Percentiles rank a stretch among this genome's conserved stretches.
These are phyloP conservation scores for Salvator merianae DNA, from an alignment of 2,113 vertebrate genomes.

Conservation along the genomic window DNA sequence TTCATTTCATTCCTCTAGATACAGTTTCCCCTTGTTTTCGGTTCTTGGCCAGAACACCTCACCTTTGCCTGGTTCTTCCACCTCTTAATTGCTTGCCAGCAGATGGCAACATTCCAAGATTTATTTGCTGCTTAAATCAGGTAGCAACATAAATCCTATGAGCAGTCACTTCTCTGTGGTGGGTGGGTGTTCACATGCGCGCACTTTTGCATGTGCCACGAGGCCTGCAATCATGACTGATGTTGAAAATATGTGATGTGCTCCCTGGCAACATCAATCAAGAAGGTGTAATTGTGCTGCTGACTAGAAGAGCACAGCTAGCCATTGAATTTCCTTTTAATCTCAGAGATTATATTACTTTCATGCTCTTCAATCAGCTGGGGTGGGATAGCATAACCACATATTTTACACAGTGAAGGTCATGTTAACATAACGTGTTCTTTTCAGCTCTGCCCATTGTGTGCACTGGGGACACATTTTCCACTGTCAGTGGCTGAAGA, in stretches of 20 bases:
- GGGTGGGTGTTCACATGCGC: no score
- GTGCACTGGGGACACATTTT: neutral
- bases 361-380: neutral
- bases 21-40: neutral
- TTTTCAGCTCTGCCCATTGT: neutral
- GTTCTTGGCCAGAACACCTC: neutral
- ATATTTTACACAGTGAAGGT: neutral
- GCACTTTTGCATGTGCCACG: neutral
- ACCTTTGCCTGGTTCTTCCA: neutral
- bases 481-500: accelerated
- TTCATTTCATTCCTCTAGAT: neutral
- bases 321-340: neutral
- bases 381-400: neutral
- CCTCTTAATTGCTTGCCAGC: neutral
- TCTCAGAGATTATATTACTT: neutral
- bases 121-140: conserved; percentile 1
- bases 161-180: neutral
- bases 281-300: neutral
- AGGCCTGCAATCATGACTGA: neutral
- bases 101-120: neutral
- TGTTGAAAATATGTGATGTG: neutral
- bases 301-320: neutral
- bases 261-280: neutral
- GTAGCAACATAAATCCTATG: neutral
- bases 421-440: neutral